Evolutionary conservation across 2,888 invertebrate species (phyloP).

Genomic region (Aspidapion aeneum): DNA sequence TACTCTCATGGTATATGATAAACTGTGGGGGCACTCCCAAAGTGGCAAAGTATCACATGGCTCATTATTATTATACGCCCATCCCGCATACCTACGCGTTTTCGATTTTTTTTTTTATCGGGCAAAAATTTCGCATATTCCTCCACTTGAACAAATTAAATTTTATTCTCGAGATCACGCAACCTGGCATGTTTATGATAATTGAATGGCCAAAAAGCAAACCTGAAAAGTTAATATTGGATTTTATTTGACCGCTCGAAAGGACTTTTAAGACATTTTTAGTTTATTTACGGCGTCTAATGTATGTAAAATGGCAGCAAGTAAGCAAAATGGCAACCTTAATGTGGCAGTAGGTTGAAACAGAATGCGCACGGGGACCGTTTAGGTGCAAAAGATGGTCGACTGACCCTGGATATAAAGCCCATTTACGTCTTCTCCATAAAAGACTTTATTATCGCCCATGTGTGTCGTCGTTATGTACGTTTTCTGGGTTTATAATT

Average conservation of each 20-base stretch:
- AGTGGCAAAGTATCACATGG: no score
- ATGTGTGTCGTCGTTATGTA: no score
- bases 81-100: neutral
- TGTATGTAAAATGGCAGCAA: conserved; percentile 42
- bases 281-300: conserved; percentile 45
- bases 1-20: no score
- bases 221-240: conserved; percentile 45
- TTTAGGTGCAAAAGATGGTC: conserved; percentile 15
- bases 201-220: conserved; percentile 48
- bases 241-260: conserved; percentile 42
- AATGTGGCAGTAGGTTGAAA: conserved; percentile 29
- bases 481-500: no score
- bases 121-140: conserved; percentile 24
- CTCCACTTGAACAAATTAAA: conserved; percentile 44
- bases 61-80: no score
- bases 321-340: conserved; percentile 28
- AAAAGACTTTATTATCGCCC: neutral
- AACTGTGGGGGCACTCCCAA: no score
- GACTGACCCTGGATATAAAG: neutral
- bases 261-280: conserved; percentile 24
- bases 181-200: conserved; percentile 48
- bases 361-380: conserved; percentile 24
- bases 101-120: neutral
- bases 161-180: conserved; percentile 42
- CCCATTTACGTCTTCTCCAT: neutral